A percentile compares a stretch with the other conserved stretches of the same genome.
phyloP scores from a whole-genome alignment of 2,113 vertebrate genomes.

The Etheostoma cragini region DNA sequence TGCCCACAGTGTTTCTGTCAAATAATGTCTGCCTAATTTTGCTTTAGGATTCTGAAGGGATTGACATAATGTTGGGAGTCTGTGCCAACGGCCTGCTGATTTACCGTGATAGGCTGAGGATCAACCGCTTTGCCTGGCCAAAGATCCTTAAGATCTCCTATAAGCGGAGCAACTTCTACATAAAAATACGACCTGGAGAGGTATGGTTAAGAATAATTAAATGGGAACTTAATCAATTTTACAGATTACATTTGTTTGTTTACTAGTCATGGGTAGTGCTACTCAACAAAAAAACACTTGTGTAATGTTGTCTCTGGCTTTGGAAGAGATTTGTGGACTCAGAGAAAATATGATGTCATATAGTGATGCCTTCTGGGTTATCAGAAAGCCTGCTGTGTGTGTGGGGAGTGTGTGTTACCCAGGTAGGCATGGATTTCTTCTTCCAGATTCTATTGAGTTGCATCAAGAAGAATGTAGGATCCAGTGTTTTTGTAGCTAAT shows the following conservation, averaged over 20 bases:
- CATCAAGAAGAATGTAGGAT: neutral
- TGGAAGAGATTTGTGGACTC: neutral
- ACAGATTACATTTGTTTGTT: neutral
- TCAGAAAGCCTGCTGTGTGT: neutral
- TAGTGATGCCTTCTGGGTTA: neutral
- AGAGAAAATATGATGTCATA: neutral
- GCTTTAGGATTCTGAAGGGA: slow-evolving; percentile 95
- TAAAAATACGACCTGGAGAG: slow-evolving; percentile 98
- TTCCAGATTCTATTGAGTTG: neutral
- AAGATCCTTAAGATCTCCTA: slow-evolving; percentile 99
- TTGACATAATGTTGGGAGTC: slow-evolving; percentile 98
- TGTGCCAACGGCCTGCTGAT: slow-evolving; percentile 98
- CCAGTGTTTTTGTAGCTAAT: neutral
- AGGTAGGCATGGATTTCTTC: neutral
- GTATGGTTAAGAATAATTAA: slow-evolving; percentile 67
- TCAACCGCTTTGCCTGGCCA: slow-evolving; percentile 99
- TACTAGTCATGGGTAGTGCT: neutral
- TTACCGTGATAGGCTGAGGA: slow-evolving; percentile 96
- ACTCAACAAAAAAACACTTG: neutral
- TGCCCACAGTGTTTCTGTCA: neutral
- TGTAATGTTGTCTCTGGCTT: neutral
- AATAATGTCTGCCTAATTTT: neutral
- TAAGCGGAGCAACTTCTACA: slow-evolving; percentile 99
- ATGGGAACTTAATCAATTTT: neutral
- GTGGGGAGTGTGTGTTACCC: neutral